Percentiles rank a stretch among this genome's conserved stretches.
Conservation (phyloP, 2,797 vertebrate species). For the Anas acuta region DNA sequence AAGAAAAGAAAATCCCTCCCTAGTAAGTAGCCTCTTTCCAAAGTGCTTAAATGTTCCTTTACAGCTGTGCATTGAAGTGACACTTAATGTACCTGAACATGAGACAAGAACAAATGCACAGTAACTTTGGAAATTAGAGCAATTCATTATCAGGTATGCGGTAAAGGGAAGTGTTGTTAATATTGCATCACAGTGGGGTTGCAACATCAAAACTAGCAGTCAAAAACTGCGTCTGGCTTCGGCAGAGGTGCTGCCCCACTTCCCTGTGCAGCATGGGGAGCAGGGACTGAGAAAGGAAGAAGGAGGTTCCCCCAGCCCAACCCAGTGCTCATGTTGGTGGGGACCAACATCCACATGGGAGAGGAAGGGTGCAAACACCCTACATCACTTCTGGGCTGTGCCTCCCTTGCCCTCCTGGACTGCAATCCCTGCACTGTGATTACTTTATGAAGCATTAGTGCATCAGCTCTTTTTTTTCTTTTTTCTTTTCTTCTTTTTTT, state of each 20-base stretch:
- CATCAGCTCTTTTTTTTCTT: not conserved
- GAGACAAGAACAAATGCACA: not conserved
- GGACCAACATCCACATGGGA: not conserved
- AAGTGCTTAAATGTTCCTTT: not conserved
- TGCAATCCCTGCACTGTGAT: not conserved
- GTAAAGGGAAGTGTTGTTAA: not conserved
- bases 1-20: not conserved
- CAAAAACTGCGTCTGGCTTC: not conserved
- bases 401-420: not conserved
- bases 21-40: not conserved
- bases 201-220: not conserved
- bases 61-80: not conserved
- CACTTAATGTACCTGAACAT: not conserved
- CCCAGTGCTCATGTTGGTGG: accelerated
- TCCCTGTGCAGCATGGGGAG: accelerated
- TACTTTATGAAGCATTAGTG: not conserved
- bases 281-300: not conserved
- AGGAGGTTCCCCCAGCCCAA: not conserved
- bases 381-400: not conserved
- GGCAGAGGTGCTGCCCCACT: accelerated
- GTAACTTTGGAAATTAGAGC: not conserved
- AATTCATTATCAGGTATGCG: not conserved
- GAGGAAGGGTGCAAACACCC: not conserved
- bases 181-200: not conserved
- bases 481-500: not conserved